Evolutionary conservation across 2,888 invertebrate genomes (phyloP), one percentile per base, ranked within the genome.

Genomic region (Choreutis nemorana): DNA sequence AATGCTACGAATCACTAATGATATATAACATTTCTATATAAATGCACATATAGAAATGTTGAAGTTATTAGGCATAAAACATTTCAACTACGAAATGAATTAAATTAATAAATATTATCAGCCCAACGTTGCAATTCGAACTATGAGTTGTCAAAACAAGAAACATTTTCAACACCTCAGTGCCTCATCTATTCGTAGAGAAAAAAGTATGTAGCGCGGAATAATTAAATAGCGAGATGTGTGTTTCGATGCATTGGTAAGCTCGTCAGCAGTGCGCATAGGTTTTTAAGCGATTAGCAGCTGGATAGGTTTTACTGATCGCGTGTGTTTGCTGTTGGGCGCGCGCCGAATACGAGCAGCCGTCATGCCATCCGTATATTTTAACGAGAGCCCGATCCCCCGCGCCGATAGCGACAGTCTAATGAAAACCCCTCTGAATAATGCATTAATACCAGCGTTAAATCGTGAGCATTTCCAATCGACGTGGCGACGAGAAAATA

Each of bases 391-490:
- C 64, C 63, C 65, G 77, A 78, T 78, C 56, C 48, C 47, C 57
- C 53, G 56, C 65, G 51, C 64, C 65, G 77, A 78, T 78, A 72
- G 54, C 52, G 57, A 67, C 65, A 64, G 62, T 53, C 65, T 75
- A 78, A 78, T 78, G 77, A 77, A 78, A 78, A 73, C 72, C 60
- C 64, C 59, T 62, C 60, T 78, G 77, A 78, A 78, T 77, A 78
- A 78, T 78, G 77, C 77, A 78, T 77, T 73, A 68, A 77, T 72
- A 73, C 71, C 52, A 66, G 77, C 73, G 73, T 75, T 77, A 73
- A 75, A 75, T 73, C 77, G 75, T 77, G 77, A 70, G 70, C 67
- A 67, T 65, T 60, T 58, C 64, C 68, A 66, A 70, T 72, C 64
- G 59, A 55, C 54, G 54, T 53, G 54, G 63, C 66, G 54, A 64